Conservation (phyloP, 2,888 invertebrate species). For the Embidobia sp. region DNA sequence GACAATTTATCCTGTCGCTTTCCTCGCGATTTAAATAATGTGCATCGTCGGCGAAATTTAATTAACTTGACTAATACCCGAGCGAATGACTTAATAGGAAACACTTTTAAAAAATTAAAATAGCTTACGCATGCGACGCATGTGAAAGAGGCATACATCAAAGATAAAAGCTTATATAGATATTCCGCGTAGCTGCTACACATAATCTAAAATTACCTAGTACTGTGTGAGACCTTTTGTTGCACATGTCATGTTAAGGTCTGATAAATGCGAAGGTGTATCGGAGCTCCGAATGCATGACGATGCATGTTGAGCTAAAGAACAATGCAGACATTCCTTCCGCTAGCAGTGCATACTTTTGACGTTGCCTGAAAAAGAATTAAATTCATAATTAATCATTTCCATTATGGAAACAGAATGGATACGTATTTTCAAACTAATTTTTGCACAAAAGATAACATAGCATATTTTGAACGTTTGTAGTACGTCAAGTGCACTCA, state of each 20-base stretch:
- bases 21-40: too few species aligned
- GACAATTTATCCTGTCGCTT: too few species aligned
- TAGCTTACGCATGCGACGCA: neutral
- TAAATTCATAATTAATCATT: constrained; percentile 34
- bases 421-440: too few species aligned
- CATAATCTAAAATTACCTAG: constrained; percentile 69
- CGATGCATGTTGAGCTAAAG: constrained; percentile 70
- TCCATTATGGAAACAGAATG: too few species aligned
- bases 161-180: constrained; percentile 39
- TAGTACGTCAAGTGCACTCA: too few species aligned
- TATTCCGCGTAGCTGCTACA: constrained; percentile 5
- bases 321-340: constrained; percentile 69
- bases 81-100: constrained; percentile 5
- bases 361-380: constrained; percentile 68
- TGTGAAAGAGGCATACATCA: constrained; percentile 20
- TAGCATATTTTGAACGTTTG: too few species aligned
- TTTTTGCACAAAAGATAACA: too few species aligned
- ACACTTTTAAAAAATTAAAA: constrained; percentile 13
- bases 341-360: constrained; percentile 68
- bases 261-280: constrained; percentile 69
- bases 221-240: constrained; percentile 70
- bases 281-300: constrained; percentile 65
- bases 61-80: neutral
- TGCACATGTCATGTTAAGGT: constrained; percentile 74
- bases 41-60: neutral